Conservation (phyloP, 2,113 vertebrate species). For the Uria lomvia region DNA sequence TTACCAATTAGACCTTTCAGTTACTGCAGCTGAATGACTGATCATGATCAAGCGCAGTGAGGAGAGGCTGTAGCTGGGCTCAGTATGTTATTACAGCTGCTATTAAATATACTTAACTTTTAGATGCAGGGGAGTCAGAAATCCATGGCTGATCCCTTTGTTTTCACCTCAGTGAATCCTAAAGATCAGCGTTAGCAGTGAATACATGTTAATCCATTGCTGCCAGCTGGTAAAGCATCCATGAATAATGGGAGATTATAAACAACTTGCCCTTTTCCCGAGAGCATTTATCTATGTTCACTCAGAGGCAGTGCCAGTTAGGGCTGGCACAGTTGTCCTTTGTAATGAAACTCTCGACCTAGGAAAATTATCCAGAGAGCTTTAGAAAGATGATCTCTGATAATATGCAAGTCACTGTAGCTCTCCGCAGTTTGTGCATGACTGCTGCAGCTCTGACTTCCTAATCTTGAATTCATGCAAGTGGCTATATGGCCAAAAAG, state of each 20-base stretch:
- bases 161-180: constrained; percentile 59
- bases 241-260: constrained; percentile 60
- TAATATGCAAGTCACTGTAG: neutral
- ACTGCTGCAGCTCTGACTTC: neutral
- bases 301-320: constrained; percentile 41
- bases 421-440: neutral
- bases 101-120: constrained; percentile 14
- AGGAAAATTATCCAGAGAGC: neutral
- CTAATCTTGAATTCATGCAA: neutral
- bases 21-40: neutral
- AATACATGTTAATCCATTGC: constrained; percentile 2
- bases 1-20: neutral
- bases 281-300: constrained; percentile 23
- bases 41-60: neutral
- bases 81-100: neutral
- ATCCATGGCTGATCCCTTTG: constrained; percentile 54
- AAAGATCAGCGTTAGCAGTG: constrained; percentile 46
- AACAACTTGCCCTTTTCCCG: constrained; percentile 9
- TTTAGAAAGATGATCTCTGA: neutral
- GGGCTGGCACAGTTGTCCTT: constrained; percentile 27
- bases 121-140: constrained; percentile 39
- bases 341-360: constrained; percentile 3
- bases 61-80: neutral
- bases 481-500: neutral
- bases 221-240: constrained; percentile 58